Evolutionary conservation across 2,888 invertebrate species (phyloP), one percentile per base, ranked within the genome.

Genomic region (Eurois occulta): DNA sequence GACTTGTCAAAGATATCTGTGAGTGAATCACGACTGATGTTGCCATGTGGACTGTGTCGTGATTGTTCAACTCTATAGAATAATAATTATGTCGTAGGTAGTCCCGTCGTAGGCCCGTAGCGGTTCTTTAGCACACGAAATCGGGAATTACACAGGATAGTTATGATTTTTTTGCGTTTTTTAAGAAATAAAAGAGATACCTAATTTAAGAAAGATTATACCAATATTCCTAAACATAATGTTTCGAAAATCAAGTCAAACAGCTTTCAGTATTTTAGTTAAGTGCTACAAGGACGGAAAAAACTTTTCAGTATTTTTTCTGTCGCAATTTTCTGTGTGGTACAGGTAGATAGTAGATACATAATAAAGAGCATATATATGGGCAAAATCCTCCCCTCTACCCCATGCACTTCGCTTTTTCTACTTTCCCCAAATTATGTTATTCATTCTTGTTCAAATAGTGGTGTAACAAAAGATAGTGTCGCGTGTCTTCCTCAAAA

Each of bases 41-140:
- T 83, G 72, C 83, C 85, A 82, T 62, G 86, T 68, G 60, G 13
- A 41, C 13, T 18, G n/a, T 41, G 18, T n/a, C 35, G 62, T 67
- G 55, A 68, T 67, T 65, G 48, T 38, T 43, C 24, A 83, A 48
- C 18, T n/a, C 24, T 48, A 32, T 18, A 21, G 24, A 80, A 72
- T 80, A 43, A 43, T 78, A n/a, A 81, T 38, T n/a, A n/a, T 16
- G 32, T 24, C 7, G 10, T 35, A 28, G 64, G n/a, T n/a, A n/a
- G n/a, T n/a, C 65, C 35, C 52, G 21, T 65, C 46, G 75, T 58
- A 58, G 75, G 21, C 38, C 46, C 21, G 21, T 32, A 46, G n/a
- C 35, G 35, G 28, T 46, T 46, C 64, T 43, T 43, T 52, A n/a
- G 11, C 38, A 78, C 7, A 46, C 24, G 65, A 32, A 55, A 38